Evolutionary conservation across 2,888 invertebrate species (phyloP).

Genomic region (Hirtodrosophila trivittata): DNA sequence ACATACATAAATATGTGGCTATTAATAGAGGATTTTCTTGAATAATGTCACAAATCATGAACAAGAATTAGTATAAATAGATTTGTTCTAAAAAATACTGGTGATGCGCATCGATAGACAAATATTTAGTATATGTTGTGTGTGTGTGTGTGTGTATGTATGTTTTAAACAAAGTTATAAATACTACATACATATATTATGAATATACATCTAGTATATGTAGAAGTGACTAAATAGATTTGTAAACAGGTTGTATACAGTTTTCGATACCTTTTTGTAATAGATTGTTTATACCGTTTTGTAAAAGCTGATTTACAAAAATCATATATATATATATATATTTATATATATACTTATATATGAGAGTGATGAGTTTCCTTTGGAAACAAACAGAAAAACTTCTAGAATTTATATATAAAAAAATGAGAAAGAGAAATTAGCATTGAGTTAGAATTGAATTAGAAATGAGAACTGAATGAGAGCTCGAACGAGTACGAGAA

Average conservation of each 20-base stretch:
- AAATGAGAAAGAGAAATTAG: too few species aligned
- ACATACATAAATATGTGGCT: too few species aligned
- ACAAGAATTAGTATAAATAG: constrained; percentile 43
- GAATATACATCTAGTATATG: constrained; percentile 20
- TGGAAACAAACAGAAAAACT: neutral
- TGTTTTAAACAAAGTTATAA: too few species aligned
- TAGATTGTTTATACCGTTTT: too few species aligned
- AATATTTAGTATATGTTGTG: constrained; percentile 23
- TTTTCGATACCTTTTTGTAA: too few species aligned
- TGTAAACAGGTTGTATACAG: too few species aligned
- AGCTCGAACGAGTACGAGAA: too few species aligned
- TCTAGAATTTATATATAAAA: neutral
- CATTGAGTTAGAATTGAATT: too few species aligned
- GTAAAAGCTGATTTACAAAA: too few species aligned
- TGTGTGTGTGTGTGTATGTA: too few species aligned
- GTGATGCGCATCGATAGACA: constrained; percentile 20
- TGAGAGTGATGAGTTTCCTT: too few species aligned
- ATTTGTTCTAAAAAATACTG: constrained; percentile 28
- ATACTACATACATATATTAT: constrained; percentile 21
- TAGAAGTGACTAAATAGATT: too few species aligned
- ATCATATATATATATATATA: constrained; percentile 8
- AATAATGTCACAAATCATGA: constrained; percentile 33
- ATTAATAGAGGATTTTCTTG: constrained; percentile 26
- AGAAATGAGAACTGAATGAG: neutral
- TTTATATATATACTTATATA: constrained; percentile 8